Evolutionary conservation across 1,140 invertebrate species (phyloP).

Genomic region (Aleiodes sp.): DNA sequence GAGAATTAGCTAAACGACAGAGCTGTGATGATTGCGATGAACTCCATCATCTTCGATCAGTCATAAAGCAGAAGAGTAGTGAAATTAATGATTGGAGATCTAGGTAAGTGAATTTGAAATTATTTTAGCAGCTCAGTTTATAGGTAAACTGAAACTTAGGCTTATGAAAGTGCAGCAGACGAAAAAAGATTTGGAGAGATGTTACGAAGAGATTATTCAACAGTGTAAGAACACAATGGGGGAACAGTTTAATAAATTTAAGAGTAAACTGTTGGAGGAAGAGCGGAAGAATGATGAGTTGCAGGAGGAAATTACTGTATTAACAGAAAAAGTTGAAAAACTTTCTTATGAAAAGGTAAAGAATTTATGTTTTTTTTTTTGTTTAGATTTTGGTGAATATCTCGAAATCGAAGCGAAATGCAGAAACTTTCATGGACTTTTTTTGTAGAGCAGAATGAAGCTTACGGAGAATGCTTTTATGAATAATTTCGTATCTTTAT

Average conservation of each 20-base stretch:
- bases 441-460: too few relatives aligned
- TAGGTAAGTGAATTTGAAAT: constrained; percentile 41
- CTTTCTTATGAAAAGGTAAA: constrained; percentile 41
- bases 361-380: background rate
- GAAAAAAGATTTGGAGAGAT: constrained; percentile 40
- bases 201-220: constrained; percentile 42
- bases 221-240: constrained; percentile 41
- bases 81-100: constrained; percentile 45
- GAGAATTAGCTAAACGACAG: constrained; percentile 38
- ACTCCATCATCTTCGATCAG: constrained; percentile 31
- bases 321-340: constrained; percentile 40
- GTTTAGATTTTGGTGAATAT: too few relatives aligned
- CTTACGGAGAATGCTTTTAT: too few relatives aligned
- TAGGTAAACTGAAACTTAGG: constrained; percentile 33
- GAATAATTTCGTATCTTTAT: too few relatives aligned
- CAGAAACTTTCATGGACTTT: too few relatives aligned
- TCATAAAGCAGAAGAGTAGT: constrained; percentile 41
- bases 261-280: constrained; percentile 38
- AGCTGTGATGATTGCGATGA: constrained; percentile 24
- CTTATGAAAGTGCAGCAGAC: constrained; percentile 42
- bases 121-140: constrained; percentile 8
- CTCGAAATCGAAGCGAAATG: too few relatives aligned
- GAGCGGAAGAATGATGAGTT: constrained; percentile 39
- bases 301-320: constrained; percentile 29
- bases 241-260: constrained; percentile 42